phyloP scores from a whole-genome alignment of 2,888 invertebrate species.

The Standfussiana lucernea region DNA sequence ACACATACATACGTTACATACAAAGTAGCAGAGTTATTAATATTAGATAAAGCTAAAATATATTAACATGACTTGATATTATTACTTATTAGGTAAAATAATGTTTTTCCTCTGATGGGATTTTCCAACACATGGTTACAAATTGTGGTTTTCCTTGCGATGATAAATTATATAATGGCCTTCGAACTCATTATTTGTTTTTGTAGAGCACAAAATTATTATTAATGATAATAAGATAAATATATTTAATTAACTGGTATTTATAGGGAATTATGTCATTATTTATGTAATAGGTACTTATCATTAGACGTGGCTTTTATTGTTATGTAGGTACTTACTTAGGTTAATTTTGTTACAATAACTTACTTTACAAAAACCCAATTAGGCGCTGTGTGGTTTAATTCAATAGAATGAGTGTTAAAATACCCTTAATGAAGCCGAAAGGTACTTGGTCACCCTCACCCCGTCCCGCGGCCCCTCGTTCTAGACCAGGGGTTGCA shows the following conservation, averaged over 20 bases:
- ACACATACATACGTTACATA: neutral
- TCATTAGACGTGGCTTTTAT: neutral
- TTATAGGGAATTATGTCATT: conserved; percentile 37
- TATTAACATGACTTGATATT: conserved; percentile 11
- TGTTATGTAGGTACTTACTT: neutral
- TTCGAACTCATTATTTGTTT: conserved; percentile 33
- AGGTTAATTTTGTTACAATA: neutral
- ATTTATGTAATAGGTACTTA: conserved; percentile 14
- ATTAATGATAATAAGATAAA: conserved; percentile 18
- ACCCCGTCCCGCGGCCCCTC: no score
- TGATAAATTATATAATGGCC: conserved; percentile 22
- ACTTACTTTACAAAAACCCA: neutral
- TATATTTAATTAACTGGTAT: conserved; percentile 35
- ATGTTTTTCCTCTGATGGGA: conserved; percentile 14
- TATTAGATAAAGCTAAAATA: conserved; percentile 19
- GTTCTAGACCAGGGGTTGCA: no score
- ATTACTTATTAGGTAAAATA: neutral
- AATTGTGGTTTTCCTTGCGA: conserved; percentile 54
- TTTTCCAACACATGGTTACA: conserved; percentile 44
- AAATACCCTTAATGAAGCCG: neutral
- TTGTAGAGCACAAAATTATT: conserved; percentile 27
- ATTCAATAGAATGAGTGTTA: neutral
- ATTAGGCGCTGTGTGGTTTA: neutral
- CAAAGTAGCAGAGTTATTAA: neutral
- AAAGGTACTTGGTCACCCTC: neutral